Conservation (phyloP, 2,888 invertebrate genomes). For the Dolichomitus sp. region DNA sequence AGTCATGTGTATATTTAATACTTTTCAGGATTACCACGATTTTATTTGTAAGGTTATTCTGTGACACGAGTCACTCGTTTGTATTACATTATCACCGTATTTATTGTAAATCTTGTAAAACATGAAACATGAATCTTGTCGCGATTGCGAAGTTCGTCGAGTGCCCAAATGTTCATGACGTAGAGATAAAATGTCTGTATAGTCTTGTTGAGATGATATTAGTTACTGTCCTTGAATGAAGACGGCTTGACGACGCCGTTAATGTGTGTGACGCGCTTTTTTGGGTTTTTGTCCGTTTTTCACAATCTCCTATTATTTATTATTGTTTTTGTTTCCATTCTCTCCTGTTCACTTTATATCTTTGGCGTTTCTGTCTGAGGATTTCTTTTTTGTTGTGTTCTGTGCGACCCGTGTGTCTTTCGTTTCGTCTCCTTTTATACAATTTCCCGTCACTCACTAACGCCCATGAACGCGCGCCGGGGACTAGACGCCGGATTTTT, state of each 20-base stretch:
- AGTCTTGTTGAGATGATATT: constrained; percentile 63
- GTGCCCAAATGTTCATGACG: constrained; percentile 28
- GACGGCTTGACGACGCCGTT: constrained; percentile 79
- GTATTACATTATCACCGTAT: neutral
- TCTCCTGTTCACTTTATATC: constrained; percentile 56
- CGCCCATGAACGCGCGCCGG: constrained; percentile 69
- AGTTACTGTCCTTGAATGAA: constrained; percentile 68
- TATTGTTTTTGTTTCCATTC: constrained; percentile 63
- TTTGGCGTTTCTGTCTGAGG: constrained; percentile 66
- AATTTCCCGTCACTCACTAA: constrained; percentile 65
- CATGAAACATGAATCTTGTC: neutral
- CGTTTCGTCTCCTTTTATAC: constrained; percentile 38
- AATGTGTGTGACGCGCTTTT: constrained; percentile 74
- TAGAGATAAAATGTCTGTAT: constrained; percentile 62
- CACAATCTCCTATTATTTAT: constrained; percentile 66
- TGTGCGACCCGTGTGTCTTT: constrained; percentile 69
- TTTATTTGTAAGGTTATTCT: too few species aligned
- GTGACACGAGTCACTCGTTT: too few species aligned
- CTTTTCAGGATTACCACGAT: too few species aligned
- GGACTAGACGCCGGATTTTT: constrained; percentile 67
- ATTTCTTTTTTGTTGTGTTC: constrained; percentile 65
- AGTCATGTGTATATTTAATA: neutral
- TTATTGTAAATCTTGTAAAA: neutral
- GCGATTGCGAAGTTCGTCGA: constrained; percentile 37
- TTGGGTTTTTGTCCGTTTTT: constrained; percentile 74